Conservation (phyloP, 2,888 invertebrate species). For the Hartigia nigra region DNA sequence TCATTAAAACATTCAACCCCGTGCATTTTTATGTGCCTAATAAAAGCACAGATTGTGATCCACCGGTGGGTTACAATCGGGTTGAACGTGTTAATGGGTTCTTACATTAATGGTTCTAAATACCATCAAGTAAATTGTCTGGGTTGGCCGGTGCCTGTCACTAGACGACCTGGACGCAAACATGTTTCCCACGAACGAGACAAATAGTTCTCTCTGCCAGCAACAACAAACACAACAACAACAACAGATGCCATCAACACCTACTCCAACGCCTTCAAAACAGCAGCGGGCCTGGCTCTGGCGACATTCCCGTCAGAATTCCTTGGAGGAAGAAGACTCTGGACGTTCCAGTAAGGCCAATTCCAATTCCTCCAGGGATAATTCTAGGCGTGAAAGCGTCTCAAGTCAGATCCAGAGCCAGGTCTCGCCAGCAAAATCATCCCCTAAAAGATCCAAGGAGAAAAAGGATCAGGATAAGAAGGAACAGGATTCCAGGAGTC, state of each 20-base stretch:
- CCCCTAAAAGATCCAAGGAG: constrained; percentile 55
- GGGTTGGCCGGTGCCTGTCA: constrained; percentile 34
- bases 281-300: constrained; percentile 45
- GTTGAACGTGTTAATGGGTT: too few relatives aligned
- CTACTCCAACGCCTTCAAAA: neutral
- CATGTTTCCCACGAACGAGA: constrained; percentile 53
- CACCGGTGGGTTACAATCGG: too few relatives aligned
- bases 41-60: too few relatives aligned
- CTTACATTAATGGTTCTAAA: neutral
- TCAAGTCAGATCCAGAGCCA: constrained; percentile 43
- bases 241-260: constrained; percentile 11
- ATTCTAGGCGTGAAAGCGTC: constrained; percentile 55
- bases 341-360: constrained; percentile 31
- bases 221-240: constrained; percentile 16
- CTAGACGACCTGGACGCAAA: constrained; percentile 66
- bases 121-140: neutral
- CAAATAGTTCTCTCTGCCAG: constrained; percentile 34
- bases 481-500: constrained; percentile 22
- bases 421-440: constrained; percentile 54
- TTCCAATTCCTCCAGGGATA: constrained; percentile 48
- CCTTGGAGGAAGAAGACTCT: constrained; percentile 52
- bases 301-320: constrained; percentile 53
- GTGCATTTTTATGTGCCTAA: too few relatives aligned
- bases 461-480: constrained; percentile 32
- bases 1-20: too few relatives aligned